Conservation (phyloP, 2,113 vertebrate genomes). For the Amazona guildingii region DNA sequence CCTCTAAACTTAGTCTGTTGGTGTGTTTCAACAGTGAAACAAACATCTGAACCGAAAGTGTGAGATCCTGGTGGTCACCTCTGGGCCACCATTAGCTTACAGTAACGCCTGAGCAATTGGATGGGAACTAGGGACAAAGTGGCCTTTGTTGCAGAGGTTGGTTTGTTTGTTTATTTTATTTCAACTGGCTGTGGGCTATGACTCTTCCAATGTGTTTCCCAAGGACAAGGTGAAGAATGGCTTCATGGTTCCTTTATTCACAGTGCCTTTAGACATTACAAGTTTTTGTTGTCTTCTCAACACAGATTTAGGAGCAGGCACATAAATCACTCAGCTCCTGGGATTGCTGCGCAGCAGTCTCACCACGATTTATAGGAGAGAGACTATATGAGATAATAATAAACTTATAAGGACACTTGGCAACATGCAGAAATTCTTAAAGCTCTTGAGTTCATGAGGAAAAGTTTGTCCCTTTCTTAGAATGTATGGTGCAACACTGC, state of each 20-base stretch:
- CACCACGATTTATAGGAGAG: background rate
- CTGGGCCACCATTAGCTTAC: background rate
- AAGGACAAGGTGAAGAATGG: constrained; percentile 51
- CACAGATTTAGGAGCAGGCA: background rate
- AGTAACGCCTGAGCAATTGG: background rate
- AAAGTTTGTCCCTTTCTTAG: background rate
- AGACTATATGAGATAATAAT: constrained; percentile 33
- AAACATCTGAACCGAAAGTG: background rate
- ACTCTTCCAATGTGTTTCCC: constrained; percentile 33
- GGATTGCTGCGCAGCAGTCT: background rate
- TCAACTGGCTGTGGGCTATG: constrained; percentile 35
- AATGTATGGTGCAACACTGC: background rate
- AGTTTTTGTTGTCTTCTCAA: constrained; percentile 32
- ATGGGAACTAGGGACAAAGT: constrained; percentile 13
- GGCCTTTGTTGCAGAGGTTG: constrained; percentile 28
- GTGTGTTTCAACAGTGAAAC: background rate
- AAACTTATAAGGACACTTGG: constrained; percentile 7
- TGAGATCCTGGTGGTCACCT: background rate
- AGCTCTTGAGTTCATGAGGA: background rate
- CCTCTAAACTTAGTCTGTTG: background rate
- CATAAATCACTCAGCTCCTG: constrained; percentile 44
- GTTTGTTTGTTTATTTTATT: constrained; percentile 43
- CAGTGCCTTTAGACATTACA: constrained; percentile 5
- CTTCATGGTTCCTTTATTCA: constrained; percentile 42
- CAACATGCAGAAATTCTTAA: constrained; percentile 1